Percentiles rank a stretch among this genome's conserved stretches.
Conservation (phyloP, 2,888 invertebrate species). For the Pollenia amentaria region DNA sequence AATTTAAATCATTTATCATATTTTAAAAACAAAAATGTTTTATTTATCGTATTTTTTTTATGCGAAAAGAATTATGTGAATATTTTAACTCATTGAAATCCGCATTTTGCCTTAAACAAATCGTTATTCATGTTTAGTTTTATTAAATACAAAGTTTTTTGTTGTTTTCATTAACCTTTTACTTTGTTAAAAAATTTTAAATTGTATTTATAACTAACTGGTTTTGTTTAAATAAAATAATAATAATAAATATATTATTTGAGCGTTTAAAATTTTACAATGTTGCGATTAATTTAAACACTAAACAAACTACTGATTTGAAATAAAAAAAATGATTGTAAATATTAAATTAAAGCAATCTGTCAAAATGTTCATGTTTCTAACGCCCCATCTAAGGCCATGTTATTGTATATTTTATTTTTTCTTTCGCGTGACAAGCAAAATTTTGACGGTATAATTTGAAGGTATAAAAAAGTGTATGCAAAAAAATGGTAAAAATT, state of each 20-base stretch:
- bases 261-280: conserved; percentile 8
- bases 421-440: neutral
- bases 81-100: conserved; percentile 38
- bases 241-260: conserved; percentile 3
- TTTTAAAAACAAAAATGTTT: neutral
- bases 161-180: conserved; percentile 41
- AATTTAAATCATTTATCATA: conserved; percentile 49
- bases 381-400: conserved; percentile 18
- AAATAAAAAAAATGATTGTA: neutral
- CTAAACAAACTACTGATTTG: neutral
- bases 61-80: neutral
- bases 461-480: too few species aligned
- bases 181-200: conserved; percentile 3
- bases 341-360: conserved; percentile 25
- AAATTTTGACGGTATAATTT: neutral
- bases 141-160: neutral
- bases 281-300: conserved; percentile 28
- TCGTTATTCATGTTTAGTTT: conserved; percentile 43
- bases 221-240: neutral
- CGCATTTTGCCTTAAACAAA: conserved; percentile 28
- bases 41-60: neutral
- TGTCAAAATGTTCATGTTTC: conserved; percentile 39
- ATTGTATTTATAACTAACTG: conserved; percentile 18
- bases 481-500: too few species aligned
- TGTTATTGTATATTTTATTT: neutral